Base-by-base conservation (phyloP, 2,113 vertebrate genomes). In the Indicator maculatus region DNA sequence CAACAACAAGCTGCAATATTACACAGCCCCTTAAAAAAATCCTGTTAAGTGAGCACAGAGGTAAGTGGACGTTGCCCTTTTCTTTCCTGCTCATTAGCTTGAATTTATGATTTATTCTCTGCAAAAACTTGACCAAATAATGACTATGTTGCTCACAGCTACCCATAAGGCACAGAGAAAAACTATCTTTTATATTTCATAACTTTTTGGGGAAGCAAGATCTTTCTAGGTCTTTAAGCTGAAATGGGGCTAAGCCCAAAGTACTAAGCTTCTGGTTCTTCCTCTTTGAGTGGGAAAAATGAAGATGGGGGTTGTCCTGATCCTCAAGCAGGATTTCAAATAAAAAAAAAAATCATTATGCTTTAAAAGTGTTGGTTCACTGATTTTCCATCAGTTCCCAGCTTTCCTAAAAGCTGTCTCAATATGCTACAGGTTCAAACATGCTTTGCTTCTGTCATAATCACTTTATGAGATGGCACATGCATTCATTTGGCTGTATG, bases 401-500 rank as follows among this genome's bases (percentile, higher is more conserved):
- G 11, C 52, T 88, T 88, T 50, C 44, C 24, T 55, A 78, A 81
- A 53, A 90, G 26, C 58, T 89, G 13, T 63, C 19, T 30, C 82
- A 71, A 26, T 39, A 79, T 33, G 10, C 59, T 79, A 30, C 36
- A 90, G 55, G 66, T 83, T 91, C 56, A 91, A 83, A 89, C 33
- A n/a, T 83, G 73, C 73, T 86, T 93, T 83, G 47, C 65, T 90
- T 88, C 38, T 90, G 61, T 74, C 31, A 80, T 71, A 88, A 86
- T 89, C 83, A 67, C 58, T 72, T 80, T 78, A 83, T 71, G 39
- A 93, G 64, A 89, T n/a, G 72, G 86, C 58, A 80, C 7, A 55
- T 69, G 73, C n/a, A 63, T 94, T 70, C n/a, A 59, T 83, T 80
- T 89, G 71, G 60, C 69, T 11, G 8, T 58, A 93, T 86, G 47